A percentile compares a stretch with the other conserved stretches of the same genome.
phyloP scores from a whole-genome alignment of 2,888 invertebrate species.

The Harpalus rubripes region DNA sequence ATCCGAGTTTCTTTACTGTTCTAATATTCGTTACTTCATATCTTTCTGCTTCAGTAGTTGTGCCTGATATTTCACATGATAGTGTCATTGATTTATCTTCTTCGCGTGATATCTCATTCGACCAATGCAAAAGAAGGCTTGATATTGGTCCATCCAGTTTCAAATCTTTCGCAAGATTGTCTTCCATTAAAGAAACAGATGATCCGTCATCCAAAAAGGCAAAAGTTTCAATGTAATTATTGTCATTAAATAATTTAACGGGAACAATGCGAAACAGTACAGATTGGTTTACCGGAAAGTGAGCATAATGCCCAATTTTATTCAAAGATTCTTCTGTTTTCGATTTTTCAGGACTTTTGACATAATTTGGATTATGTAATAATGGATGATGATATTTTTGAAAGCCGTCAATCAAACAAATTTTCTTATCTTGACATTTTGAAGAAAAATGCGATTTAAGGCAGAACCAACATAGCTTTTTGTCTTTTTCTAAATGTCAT shows the following conservation, averaged over 20 bases:
- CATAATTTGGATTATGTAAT: slow-evolving; percentile 15
- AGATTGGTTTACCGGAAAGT: neutral
- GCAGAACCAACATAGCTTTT: neutral
- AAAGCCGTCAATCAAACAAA: neutral
- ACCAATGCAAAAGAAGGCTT: neutral
- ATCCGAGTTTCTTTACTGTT: slow-evolving; percentile 4
- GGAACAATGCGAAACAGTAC: slow-evolving; percentile 9
- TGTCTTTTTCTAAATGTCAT: neutral
- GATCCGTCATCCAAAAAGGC: slow-evolving; percentile 6
- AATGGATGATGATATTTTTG: slow-evolving; percentile 1
- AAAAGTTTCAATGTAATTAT: neutral
- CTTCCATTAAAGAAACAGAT: slow-evolving; percentile 9
- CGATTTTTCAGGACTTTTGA: neutral
- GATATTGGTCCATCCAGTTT: neutral
- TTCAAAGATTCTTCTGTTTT: slow-evolving; percentile 5
- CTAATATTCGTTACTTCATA: neutral
- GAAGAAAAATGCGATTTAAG: neutral
- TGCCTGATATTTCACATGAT: slow-evolving; percentile 11
- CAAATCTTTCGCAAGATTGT: neutral
- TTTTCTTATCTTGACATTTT: slow-evolving; percentile 15
- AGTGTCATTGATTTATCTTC: slow-evolving; percentile 4
- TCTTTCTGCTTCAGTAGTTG: neutral
- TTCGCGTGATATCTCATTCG: slow-evolving; percentile 6
- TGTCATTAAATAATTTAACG: neutral
- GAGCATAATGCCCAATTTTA: neutral